Base-by-base conservation (phyloP, 2,888 invertebrate species). In the Arge pagana region DNA sequence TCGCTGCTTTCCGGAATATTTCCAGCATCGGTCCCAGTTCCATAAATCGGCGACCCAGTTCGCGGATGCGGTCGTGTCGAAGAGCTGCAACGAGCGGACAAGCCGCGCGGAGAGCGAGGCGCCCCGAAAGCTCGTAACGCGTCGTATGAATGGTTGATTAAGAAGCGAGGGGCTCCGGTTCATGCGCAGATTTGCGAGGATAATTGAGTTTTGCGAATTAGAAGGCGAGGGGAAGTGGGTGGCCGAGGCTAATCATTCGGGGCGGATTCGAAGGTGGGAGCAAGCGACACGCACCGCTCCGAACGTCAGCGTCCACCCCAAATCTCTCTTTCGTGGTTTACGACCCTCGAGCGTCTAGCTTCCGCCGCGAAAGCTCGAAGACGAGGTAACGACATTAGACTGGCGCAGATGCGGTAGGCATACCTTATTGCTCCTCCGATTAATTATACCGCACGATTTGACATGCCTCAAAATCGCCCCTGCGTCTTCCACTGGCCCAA, bases 401-500 rank as follows among this genome's bases (percentile, higher is more conserved):
- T 64, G 64, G 63, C 65, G 60, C 64, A 63, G 65, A 70, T 66
- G 70, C 70, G 68, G 64, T 60, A 57, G 60, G 64, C 65, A 67
- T 66, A 68, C 65, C 69, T 70, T 63, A 65, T 62, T 55, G 66
- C 63, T 64, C 65, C 64, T 67, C 68, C 66, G 65, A 71, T 71
- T 71, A 70, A 72, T 72, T 72, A 71, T 72, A 70, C 70, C 66
- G 60, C 67, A 60, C 66, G 66, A 69, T 72, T 71, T n/a, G n/a
- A n/a, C n/a, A n/a, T n/a, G n/a, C n/a, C n/a, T n/a, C n/a, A n/a
- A n/a, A n/a, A n/a, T n/a, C n/a, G n/a, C n/a, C n/a, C n/a, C n/a
- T n/a, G n/a, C n/a, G n/a, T n/a, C n/a, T n/a, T n/a, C n/a, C n/a
- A n/a, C n/a, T n/a, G n/a, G n/a, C n/a, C n/a, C n/a, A n/a, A n/a